Evolutionary conservation across 2,888 invertebrate species (phyloP).

Genomic region (Tetanocera ferruginea): DNA sequence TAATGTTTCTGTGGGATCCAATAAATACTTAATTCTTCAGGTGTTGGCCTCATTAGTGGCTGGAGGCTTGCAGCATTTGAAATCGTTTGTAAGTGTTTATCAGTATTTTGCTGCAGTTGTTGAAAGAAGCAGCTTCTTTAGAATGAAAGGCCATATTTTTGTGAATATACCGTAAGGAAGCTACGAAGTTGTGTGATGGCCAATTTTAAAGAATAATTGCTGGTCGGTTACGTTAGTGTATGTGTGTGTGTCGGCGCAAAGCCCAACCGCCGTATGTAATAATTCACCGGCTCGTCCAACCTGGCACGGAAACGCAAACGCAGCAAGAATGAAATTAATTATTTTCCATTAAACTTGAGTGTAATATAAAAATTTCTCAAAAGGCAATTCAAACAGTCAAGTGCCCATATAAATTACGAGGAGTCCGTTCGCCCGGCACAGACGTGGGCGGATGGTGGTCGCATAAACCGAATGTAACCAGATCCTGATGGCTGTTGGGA

Average conservation of each 20-base stretch:
- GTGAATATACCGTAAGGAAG: slow-evolving; percentile 1
- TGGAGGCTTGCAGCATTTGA: slow-evolving; percentile 6
- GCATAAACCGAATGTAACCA: slow-evolving; percentile 8
- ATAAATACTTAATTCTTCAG: slow-evolving; percentile 28
- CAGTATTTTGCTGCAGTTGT: slow-evolving; percentile 20
- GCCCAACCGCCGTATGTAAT: slow-evolving; percentile 49
- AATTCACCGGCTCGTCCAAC: slow-evolving; percentile 51
- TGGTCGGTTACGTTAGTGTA: slow-evolving; percentile 5
- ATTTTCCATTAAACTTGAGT: slow-evolving; percentile 71
- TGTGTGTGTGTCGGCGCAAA: slow-evolving; percentile 24
- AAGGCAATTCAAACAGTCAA: slow-evolving; percentile 71
- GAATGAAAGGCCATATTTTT: background rate
- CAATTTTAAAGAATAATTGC: background rate
- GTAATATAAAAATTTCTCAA: slow-evolving; percentile 68
- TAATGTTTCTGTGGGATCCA: background rate
- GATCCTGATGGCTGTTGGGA: background rate
- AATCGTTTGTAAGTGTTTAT: slow-evolving; percentile 9
- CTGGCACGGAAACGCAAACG: slow-evolving; percentile 30
- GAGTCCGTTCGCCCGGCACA: slow-evolving; percentile 61
- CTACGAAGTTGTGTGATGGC: background rate
- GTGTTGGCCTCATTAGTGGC: slow-evolving; percentile 7
- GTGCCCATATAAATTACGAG: slow-evolving; percentile 71
- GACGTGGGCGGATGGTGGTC: background rate
- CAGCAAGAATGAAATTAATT: slow-evolving; percentile 70
- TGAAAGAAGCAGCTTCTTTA: background rate